Evolutionary conservation across 1,140 invertebrate species (phyloP).

Genomic region (Nylanderia fulva): DNA sequence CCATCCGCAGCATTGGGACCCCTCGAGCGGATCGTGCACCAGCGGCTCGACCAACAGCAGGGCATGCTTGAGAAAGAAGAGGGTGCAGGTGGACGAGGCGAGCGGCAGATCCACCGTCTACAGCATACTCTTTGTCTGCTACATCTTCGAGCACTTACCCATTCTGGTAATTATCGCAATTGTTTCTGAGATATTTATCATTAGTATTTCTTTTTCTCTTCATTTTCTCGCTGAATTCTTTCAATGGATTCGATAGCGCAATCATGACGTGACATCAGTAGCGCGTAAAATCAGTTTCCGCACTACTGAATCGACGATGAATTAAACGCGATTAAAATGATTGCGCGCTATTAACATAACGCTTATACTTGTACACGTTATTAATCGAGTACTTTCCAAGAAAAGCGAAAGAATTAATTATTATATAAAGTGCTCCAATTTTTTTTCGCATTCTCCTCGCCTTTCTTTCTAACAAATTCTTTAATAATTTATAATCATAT

Average conservation of each 20-base stretch:
- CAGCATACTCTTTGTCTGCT: conserved; percentile 85
- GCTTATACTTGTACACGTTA: neutral
- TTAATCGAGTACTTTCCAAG: neutral
- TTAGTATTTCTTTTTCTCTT: neutral
- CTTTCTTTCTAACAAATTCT: neutral
- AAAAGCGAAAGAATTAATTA: neutral
- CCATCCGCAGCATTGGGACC: conserved; percentile 81
- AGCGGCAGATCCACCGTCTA: conserved; percentile 84
- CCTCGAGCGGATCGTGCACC: conserved; percentile 81
- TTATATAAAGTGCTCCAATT: neutral
- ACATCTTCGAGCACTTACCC: conserved; percentile 86
- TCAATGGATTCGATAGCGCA: neutral
- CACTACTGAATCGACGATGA: neutral
- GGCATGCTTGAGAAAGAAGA: conserved; percentile 79
- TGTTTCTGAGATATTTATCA: neutral
- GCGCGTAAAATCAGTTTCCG: neutral
- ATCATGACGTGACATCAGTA: neutral
- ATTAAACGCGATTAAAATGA: neutral
- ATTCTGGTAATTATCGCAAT: conserved; percentile 83
- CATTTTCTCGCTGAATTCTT: neutral
- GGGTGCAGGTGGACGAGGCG: conserved; percentile 76
- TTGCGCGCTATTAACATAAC: neutral
- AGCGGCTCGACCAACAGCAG: conserved; percentile 83
- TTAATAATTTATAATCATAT: neutral
- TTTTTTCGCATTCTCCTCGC: neutral